phyloP scores from a whole-genome alignment of 2,797 vertebrate species.

The Vipera ursinii region DNA sequence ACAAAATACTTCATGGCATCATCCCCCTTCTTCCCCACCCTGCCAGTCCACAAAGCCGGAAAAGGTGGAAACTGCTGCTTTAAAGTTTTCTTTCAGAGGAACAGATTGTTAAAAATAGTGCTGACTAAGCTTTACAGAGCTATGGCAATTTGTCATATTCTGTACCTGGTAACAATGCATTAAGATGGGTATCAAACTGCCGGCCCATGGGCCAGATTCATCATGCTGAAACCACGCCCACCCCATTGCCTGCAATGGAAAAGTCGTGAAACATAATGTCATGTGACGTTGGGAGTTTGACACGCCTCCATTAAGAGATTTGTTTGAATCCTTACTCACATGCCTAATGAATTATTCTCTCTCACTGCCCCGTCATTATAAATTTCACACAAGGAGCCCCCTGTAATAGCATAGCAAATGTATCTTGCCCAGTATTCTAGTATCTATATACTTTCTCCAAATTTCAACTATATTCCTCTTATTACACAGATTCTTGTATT shows the following conservation, averaged over 20 bases:
- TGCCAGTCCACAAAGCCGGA: not conserved
- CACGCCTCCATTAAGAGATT: not conserved
- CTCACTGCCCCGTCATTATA: not conserved
- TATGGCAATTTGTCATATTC: not conserved
- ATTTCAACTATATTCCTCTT: not conserved
- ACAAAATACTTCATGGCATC: not conserved
- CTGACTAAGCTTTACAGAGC: not conserved
- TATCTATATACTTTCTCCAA: not conserved
- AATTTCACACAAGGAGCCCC: not conserved
- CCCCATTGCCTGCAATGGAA: no score
- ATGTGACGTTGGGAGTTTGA: no score
- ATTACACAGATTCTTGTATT: not conserved
- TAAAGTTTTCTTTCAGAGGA: not conserved
- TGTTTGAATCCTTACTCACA: no score
- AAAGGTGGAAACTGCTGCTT: not conserved
- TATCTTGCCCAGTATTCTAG: not conserved
- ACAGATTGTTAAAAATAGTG: not conserved
- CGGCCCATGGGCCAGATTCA: no score
- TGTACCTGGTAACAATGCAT: not conserved
- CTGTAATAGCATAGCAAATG: not conserved
- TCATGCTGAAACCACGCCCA: no score
- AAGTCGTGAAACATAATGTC: no score
- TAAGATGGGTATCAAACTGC: not conserved
- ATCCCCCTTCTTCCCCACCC: not conserved
- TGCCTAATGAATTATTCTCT: not conserved